Base-by-base conservation (phyloP, 2,888 invertebrate genomes). In the Marasmarcha lunaedactyla region DNA sequence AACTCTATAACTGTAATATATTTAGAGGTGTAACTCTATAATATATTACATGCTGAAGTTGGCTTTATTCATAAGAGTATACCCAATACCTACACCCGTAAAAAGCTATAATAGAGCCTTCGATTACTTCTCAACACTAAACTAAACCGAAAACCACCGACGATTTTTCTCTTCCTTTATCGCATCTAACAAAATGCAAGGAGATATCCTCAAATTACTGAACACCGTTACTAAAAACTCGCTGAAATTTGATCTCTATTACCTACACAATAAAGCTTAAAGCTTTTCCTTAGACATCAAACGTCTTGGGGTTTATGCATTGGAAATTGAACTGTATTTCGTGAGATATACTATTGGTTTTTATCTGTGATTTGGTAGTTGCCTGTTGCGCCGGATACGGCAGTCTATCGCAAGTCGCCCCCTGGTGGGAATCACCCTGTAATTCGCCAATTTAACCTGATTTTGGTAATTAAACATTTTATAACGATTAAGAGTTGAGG, bases 401-500 rank as follows among this genome's bases (percentile, higher is more conserved):
- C 70, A 52, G 47, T 71, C 67, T 68, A 71, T 71, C 68, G 58
- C 55, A 48, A 48, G 54, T 45, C 51, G 60, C 59, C 59, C 67
- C 66, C 71, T 65, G 57, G 51, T 60, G 68, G 63, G 71, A 71
- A 74, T 72, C 63, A 68, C 71, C 66, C 67, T 71, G 73, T 77
- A 74, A 77, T 71, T 70, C 73, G 63, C 58, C 66, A 74, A 78
- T 78, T 79, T 78, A 77, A 72, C 61, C 63, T 52, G 57, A 59
- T 52, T 59, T 63, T 59, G 61, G 65, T 77, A 78, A 77, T 78
- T 79, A 78, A 72, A 73, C 68, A 63, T 9, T 36, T 33, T 33
- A 4, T 15, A 20, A 20, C n/a, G n/a, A n/a, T n/a, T n/a, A 20
- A 20, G 20, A 20, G 20, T 20, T 20, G 20, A 20, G 7, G 20